These are phyloP conservation scores for Branchipolynoe longqiensis DNA, from an alignment of 2,888 invertebrate genomes.

Conservation along the genomic window DNA sequence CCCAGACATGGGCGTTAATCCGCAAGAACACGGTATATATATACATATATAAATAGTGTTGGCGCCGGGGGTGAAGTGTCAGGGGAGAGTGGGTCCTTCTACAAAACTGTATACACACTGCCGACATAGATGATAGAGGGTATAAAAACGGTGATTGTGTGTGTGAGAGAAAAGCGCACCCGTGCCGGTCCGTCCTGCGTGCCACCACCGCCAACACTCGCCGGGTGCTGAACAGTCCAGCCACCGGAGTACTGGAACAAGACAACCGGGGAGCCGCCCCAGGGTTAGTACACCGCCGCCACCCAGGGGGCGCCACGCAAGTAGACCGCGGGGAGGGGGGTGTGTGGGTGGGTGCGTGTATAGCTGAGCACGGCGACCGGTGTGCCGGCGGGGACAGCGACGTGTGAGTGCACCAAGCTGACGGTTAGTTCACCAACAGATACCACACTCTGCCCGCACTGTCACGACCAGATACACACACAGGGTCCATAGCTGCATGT, in stretches of 20 bases:
- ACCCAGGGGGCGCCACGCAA: too few relatives aligned
- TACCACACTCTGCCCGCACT: too few relatives aligned
- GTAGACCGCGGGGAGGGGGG: neutral
- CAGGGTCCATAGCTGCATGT: too few relatives aligned
- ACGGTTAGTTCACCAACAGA: too few relatives aligned
- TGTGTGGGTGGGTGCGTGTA: neutral
- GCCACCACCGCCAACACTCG: constrained; percentile 12
- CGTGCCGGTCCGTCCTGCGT: constrained; percentile 47
- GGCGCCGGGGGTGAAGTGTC: too few relatives aligned
- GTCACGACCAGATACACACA: too few relatives aligned
- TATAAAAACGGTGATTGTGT: neutral
- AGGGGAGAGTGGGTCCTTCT: too few relatives aligned
- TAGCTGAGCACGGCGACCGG: neutral
- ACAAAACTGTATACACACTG: neutral
- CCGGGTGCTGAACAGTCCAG: constrained; percentile 53
- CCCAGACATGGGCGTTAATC: too few relatives aligned
- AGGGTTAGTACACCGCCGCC: constrained; percentile 6
- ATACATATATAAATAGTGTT: too few relatives aligned
- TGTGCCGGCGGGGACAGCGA: too few relatives aligned
- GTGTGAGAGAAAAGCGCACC: constrained; percentile 51
- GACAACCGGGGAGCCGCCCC: constrained; percentile 9
- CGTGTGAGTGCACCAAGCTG: too few relatives aligned
- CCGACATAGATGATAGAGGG: neutral
- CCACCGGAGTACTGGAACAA: constrained; percentile 45
- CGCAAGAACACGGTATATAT: too few relatives aligned